phyloP scores from a whole-genome alignment of 2,888 invertebrate genomes.

The Danaus chrysippus region DNA sequence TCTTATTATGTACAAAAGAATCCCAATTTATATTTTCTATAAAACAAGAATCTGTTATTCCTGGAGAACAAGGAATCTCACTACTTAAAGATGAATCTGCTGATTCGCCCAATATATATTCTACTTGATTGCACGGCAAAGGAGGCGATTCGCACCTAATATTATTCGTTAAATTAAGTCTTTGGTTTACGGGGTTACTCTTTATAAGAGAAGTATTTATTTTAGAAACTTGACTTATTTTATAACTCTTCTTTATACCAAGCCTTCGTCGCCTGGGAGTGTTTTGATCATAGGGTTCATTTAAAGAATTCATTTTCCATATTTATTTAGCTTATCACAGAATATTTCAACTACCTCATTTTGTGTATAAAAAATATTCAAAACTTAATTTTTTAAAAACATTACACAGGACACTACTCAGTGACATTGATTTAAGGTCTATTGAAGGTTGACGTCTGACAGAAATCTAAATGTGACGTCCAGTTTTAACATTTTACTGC shows the following conservation, averaged over 20 bases:
- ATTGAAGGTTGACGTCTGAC: too few relatives aligned
- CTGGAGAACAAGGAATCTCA: conserved; percentile 55
- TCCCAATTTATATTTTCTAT: conserved; percentile 46
- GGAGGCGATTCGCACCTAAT: conserved; percentile 59
- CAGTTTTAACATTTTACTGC: too few relatives aligned
- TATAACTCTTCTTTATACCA: conserved; percentile 44
- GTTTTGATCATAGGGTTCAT: conserved; percentile 33
- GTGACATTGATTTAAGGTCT: too few relatives aligned
- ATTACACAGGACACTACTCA: neutral
- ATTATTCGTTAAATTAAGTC: conserved; percentile 28
- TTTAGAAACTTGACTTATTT: conserved; percentile 29
- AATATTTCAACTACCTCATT: neutral
- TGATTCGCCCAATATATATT: conserved; percentile 57
- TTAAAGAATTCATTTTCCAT: conserved; percentile 18
- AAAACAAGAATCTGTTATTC: conserved; percentile 42
- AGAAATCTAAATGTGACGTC: too few relatives aligned
- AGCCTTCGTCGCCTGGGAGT: conserved; percentile 66
- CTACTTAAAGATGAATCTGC: conserved; percentile 43
- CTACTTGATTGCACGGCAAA: conserved; percentile 68
- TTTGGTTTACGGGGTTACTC: conserved; percentile 43
- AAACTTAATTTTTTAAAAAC: neutral
- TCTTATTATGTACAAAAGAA: conserved; percentile 43
- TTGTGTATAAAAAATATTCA: neutral
- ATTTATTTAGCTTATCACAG: neutral
- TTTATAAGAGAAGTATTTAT: conserved; percentile 20